phyloP scores from a whole-genome alignment of 2,888 invertebrate species.

The Sinopyrophorus schimmeli region DNA sequence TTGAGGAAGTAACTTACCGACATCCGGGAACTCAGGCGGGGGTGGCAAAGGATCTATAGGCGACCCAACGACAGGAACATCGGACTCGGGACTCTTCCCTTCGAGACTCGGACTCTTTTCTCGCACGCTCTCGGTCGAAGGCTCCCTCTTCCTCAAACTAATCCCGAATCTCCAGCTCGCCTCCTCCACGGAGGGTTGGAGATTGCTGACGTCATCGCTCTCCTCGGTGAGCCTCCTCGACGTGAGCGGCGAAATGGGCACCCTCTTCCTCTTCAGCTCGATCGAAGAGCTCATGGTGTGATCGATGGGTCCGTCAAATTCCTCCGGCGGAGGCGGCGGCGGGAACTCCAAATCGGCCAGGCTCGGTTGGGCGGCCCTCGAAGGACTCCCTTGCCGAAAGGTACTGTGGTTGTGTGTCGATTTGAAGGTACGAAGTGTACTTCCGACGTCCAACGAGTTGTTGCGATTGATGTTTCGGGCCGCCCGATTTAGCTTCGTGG shows the following conservation, averaged over 20 bases:
- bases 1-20: conserved; percentile 37
- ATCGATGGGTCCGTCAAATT: conserved; percentile 55
- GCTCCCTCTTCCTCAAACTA: conserved; percentile 68
- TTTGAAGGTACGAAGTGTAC: conserved; percentile 54
- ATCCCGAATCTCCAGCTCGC: conserved; percentile 74
- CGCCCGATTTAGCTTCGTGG: conserved; percentile 62
- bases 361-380: conserved; percentile 70
- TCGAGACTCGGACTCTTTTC: conserved; percentile 51
- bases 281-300: conserved; percentile 46
- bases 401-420: conserved; percentile 46
- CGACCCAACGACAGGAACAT: conserved; percentile 57
- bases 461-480: conserved; percentile 54
- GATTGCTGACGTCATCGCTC: conserved; percentile 58
- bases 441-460: conserved; percentile 53
- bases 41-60: conserved; percentile 55
- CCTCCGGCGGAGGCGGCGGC: conserved; percentile 81
- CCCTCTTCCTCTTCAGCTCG: conserved; percentile 48
- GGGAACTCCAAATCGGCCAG: conserved; percentile 86
- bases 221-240: conserved; percentile 50
- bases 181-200: conserved; percentile 71
- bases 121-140: conserved; percentile 61
- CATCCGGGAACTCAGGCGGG: conserved; percentile 49
- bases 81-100: conserved; percentile 54
- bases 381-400: conserved; percentile 69
- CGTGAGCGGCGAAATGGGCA: conserved; percentile 49